These are phyloP conservation scores for Himalopsyche anomala DNA, from an alignment of 2,888 invertebrate species.

Conservation along the genomic window DNA sequence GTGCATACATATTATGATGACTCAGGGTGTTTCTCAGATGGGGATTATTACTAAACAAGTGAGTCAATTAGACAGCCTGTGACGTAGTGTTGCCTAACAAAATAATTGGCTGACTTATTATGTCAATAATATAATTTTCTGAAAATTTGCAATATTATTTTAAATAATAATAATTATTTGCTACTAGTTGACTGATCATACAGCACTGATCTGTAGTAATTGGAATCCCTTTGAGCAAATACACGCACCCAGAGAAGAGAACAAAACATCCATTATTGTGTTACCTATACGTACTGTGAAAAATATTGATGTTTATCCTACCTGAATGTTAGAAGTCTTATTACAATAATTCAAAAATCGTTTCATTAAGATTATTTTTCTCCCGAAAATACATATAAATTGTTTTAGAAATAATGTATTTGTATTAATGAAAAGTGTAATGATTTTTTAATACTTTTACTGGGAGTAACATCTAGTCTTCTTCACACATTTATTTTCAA, in stretches of 20 bases:
- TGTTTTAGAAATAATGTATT: constrained; percentile 29
- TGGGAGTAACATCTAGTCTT: constrained; percentile 54
- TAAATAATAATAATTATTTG: neutral
- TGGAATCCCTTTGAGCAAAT: neutral
- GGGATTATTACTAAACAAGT: neutral
- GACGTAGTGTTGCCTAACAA: neutral
- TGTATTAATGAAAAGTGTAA: constrained; percentile 36
- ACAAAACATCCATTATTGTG: constrained; percentile 5
- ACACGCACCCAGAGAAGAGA: neutral
- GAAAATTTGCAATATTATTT: neutral
- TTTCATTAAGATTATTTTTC: constrained; percentile 6
- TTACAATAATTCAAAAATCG: constrained; percentile 14
- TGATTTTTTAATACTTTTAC: constrained; percentile 50
- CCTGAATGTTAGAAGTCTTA: constrained; percentile 56
- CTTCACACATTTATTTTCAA: constrained; percentile 51
- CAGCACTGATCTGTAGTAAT: neutral
- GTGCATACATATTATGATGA: neutral
- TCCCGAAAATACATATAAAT: constrained; percentile 8
- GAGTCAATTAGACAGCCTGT: neutral
- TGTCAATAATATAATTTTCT: neutral
- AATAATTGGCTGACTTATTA: neutral
- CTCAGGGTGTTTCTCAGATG: neutral
- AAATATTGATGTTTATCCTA: constrained; percentile 58
- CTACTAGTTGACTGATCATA: neutral
- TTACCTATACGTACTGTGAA: constrained; percentile 31